Base-by-base conservation (phyloP, 2,113 vertebrate species). In the Cygnus buccinator region DNA sequence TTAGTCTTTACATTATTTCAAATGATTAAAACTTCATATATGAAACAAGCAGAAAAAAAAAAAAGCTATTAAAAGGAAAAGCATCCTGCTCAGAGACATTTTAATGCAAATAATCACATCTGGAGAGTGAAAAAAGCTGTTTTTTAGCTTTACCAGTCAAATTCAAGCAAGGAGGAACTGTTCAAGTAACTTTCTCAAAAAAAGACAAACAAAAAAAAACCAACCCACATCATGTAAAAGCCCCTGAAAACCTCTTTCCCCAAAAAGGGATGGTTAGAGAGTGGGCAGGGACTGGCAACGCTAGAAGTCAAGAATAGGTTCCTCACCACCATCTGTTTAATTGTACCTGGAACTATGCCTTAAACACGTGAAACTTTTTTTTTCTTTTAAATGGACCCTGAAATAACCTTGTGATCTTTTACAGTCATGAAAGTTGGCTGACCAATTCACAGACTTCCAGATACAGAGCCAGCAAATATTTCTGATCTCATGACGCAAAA, bases 181-280 rank as follows among this genome's bases (percentile, higher is more conserved):
- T n/a, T 70, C 28, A 84, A 70, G 9, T 9, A 52, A 41, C 14
- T 33, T 89, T 10, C 31, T 59, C 50, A 6, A 20, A 33, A 88
- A 79, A 35, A 44, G 5, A 0, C 6, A 41, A 89, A 70, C 17
- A 63, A 59, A 11, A 57, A 57, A n/a, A 41, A 3, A 11, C 13
- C 13, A 31, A 21, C 15, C 13, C 43, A 33, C 2, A 63, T 79
- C 72, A 72, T 52, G 22, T 26, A 86, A 78, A 63, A 78, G 41
- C 8, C 52, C 28, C 61, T 77, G 48, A 66, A 74, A 76, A 41
- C 31, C 37, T 65, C 33, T 23, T 84, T 55, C 26, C 35, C 37
- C 37, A 37, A 92, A 86, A 89, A 26, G 66, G 93, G 84, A 88
- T 37, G 61, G 46, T 79, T 78, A 90, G 67, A 84, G 65, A 87